Evolutionary conservation across 2,797 vertebrate genomes (phyloP), one percentile per base, ranked within the genome.

Genomic region (Apodemus agrarius): DNA sequence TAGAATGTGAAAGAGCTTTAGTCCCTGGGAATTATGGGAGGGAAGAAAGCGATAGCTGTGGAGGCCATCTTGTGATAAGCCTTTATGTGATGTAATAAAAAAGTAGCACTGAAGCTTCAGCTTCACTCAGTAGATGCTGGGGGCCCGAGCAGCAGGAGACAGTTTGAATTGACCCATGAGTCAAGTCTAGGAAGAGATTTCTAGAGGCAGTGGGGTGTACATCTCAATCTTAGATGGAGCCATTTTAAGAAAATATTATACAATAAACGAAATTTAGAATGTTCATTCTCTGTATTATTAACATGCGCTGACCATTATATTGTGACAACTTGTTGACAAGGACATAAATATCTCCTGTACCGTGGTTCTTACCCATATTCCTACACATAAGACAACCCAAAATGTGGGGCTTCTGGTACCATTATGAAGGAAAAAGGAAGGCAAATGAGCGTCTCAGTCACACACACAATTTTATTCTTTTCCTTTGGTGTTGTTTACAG

Each of bases 391-490:
- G 82, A 24, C 46, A 87, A 67, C 13, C 12, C 17, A 13, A 1
- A 90, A 34, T 11, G 59, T 52, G 78, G 89, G 46, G 13, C 43
- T 29, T 57, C 31, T 8, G 37, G 4, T 86, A 67, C 6, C 80
- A 63, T 88, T 92, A 52, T 12, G 21, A 95, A 88, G 14, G 52
- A 46, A 93, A 29, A 72, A 40, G 1, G 69, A 94, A 87, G 80
- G 21, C 29, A 94, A 98, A 98, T 1, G 26, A 96, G 40, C 97
- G 69, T 21, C 91, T 98, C 88, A 96, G 34, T 26, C 98, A 85
- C 96, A 97, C 96, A 95, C 83, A 97, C 4, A 88, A 26, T 93
- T 99, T 99, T 98, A 99, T 99, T 99, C 83, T 98, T 92, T 84
- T 78, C 96, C 96, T 94, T 95, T 89, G 52, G 21, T 94, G 90